A percentile compares a stretch with the other conserved stretches of the same genome.
Conservation (phyloP, 2,113 vertebrate genomes). For the Sminthopsis crassicaudata region DNA sequence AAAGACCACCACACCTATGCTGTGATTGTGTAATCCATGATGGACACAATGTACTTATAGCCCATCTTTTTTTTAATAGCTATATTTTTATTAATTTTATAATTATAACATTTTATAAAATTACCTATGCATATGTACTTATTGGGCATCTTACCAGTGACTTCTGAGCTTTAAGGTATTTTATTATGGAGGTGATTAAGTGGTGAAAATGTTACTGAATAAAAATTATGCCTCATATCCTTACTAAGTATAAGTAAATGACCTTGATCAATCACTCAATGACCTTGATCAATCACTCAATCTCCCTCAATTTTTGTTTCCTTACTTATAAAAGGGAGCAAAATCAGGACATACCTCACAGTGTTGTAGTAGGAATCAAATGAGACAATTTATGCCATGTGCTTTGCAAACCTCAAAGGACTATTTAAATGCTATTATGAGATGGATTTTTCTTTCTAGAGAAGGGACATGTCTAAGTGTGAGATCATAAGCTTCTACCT, state of each 20-base stretch:
- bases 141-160: not conserved
- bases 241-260: not conserved
- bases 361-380: not conserved
- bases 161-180: not conserved
- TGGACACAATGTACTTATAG: not conserved
- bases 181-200: not conserved
- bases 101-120: too few species aligned
- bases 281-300: not conserved
- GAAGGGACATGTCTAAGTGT: not conserved
- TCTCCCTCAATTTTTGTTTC: slow-evolving; percentile 2
- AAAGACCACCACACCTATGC: not conserved
- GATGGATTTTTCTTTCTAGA: slow-evolving; percentile 1
- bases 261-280: not conserved
- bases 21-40: not conserved
- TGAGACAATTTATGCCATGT: not conserved
- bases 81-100: too few species aligned
- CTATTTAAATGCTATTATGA: not conserved
- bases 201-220: not conserved
- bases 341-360: not conserved
- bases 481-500: not conserved
- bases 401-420: not conserved
- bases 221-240: not conserved
- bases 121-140: too few species aligned
- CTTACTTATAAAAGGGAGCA: not conserved
- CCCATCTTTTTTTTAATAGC: too few species aligned